Evolutionary conservation across 1,140 invertebrate genomes (phyloP).

Genomic region (Eriocheir sinensis): DNA sequence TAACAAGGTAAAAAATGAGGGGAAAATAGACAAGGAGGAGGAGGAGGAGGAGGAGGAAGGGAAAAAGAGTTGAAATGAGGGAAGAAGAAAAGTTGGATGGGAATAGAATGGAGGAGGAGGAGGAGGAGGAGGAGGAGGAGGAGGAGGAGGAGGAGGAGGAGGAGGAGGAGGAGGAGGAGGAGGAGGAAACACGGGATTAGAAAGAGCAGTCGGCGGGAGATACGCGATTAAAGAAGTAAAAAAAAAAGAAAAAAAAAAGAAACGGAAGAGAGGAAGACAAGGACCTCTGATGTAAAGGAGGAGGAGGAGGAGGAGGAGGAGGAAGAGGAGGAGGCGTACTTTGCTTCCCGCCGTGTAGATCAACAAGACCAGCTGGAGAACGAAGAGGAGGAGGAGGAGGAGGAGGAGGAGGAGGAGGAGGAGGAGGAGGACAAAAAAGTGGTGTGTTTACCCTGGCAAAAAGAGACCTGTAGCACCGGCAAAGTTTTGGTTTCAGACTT

Average conservation of each 20-base stretch:
- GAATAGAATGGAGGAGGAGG: neutral
- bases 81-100: conserved; percentile 27
- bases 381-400: neutral
- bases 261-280: neutral
- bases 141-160: neutral
- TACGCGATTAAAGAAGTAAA: neutral
- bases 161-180: neutral
- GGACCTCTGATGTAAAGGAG: neutral
- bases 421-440: neutral
- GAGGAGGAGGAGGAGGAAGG: conserved; percentile 7
- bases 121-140: neutral
- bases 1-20: neutral
- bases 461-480: neutral
- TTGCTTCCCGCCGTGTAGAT: too few relatives aligned
- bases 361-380: neutral
- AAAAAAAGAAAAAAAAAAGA: neutral
- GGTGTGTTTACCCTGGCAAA: too few relatives aligned
- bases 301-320: neutral
- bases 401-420: neutral
- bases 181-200: too few relatives aligned
- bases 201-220: neutral
- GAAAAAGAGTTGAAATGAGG: neutral
- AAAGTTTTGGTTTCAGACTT: neutral
- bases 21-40: neutral
- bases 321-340: neutral